phyloP scores from a whole-genome alignment of 2,888 invertebrate species.

The Ophion costatus region DNA sequence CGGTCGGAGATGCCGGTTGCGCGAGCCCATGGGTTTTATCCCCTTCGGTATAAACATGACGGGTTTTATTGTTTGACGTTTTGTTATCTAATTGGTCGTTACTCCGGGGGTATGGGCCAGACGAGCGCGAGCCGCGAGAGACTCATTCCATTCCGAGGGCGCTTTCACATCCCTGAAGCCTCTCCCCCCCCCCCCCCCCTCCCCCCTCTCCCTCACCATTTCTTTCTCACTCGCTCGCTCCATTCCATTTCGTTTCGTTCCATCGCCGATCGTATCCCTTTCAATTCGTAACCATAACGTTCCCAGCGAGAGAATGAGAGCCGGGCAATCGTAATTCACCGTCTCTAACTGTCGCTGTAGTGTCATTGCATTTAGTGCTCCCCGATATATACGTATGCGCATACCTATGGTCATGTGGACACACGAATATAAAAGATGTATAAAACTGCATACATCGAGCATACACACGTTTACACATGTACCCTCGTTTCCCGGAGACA shows the following conservation, averaged over 20 bases:
- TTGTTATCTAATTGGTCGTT: constrained; percentile 80
- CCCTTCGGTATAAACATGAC: constrained; percentile 78
- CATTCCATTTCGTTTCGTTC: constrained; percentile 68
- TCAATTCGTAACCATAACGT: constrained; percentile 68
- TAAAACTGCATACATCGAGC: constrained; percentile 32
- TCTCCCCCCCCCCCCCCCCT: constrained; percentile 14
- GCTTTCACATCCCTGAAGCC: constrained; percentile 31
- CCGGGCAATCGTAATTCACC: constrained; percentile 66
- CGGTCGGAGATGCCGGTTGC: constrained; percentile 41
- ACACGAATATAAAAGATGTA: constrained; percentile 29
- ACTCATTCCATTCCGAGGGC: constrained; percentile 67
- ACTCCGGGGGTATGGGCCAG: constrained; percentile 61
- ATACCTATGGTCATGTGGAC: constrained; percentile 4
- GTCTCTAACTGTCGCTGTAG: constrained; percentile 66
- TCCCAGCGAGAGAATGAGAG: constrained; percentile 44
- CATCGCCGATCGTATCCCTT: constrained; percentile 67
- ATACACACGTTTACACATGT: not conserved
- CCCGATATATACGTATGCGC: constrained; percentile 37
- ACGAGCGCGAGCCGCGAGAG: constrained; percentile 67
- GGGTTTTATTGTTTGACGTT: constrained; percentile 81
- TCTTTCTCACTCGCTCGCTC: constrained; percentile 26
- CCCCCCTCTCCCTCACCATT: not conserved
- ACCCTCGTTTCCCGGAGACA: constrained; percentile 15
- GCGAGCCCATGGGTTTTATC: constrained; percentile 74
- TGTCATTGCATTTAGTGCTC: constrained; percentile 68